Evolutionary conservation across 2,113 vertebrate genomes (phyloP).

Genomic region (Cyanoderma ruficeps): DNA sequence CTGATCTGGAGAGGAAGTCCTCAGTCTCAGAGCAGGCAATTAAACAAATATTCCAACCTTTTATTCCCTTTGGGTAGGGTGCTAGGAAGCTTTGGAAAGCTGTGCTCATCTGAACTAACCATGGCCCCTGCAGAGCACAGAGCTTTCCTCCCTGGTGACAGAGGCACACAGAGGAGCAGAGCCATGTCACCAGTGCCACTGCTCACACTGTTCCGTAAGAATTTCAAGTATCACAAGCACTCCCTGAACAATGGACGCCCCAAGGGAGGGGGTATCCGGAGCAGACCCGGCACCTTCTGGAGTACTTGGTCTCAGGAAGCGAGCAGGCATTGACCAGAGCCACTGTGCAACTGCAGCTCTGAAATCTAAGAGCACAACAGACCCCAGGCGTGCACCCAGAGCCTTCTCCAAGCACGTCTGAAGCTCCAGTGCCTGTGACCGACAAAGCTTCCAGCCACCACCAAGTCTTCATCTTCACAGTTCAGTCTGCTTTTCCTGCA

Average conservation of each 20-base stretch:
- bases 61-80: background rate
- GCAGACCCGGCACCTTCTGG: background rate
- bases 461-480: background rate
- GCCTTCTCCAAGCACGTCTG: background rate
- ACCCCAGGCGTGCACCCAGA: accelerated
- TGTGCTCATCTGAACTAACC: background rate
- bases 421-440: background rate
- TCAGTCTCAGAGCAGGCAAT: background rate
- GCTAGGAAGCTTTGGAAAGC: background rate
- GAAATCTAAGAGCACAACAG: background rate
- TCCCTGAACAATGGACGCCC: background rate
- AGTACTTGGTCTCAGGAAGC: background rate
- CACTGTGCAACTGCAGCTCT: background rate
- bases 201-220: background rate
- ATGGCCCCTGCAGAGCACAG: accelerated
- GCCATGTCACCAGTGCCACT: background rate
- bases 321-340: background rate
- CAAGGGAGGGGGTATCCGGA: background rate
- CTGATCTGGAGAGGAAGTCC: background rate
- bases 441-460: background rate
- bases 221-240: background rate
- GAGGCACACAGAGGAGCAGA: accelerated
- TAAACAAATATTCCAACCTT: constrained; percentile 1
- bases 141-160: background rate
- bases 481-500: background rate